Percentiles rank a stretch among this genome's conserved stretches.
Evolutionary conservation across 2,888 invertebrate genomes (phyloP).

Genomic region (Fissipunctia ypsillon): DNA sequence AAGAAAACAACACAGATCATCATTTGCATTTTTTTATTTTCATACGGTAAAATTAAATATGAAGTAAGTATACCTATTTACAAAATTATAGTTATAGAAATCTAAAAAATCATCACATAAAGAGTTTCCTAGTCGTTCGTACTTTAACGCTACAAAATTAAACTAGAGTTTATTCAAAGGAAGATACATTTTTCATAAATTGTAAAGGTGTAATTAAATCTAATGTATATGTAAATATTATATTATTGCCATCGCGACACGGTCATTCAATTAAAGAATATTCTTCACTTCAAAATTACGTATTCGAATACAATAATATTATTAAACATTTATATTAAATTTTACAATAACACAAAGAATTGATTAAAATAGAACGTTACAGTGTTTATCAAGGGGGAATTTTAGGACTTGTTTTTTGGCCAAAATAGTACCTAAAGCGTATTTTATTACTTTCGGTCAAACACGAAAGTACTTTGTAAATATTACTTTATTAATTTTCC

Average conservation of each 20-base stretch:
- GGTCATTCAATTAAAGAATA: constrained; percentile 30
- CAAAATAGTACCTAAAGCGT: background rate
- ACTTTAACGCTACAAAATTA: constrained; percentile 65
- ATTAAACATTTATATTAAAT: no score
- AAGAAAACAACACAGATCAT: constrained; percentile 26
- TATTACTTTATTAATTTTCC: background rate
- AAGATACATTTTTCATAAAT: constrained; percentile 27
- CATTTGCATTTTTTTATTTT: constrained; percentile 70
- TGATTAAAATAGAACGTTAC: background rate
- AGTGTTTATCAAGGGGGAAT: background rate
- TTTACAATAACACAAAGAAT: background rate
- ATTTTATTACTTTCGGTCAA: background rate
- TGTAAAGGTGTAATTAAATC: constrained; percentile 41
- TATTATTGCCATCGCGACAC: constrained; percentile 61
- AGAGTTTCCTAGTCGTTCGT: constrained; percentile 71
- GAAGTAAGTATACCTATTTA: constrained; percentile 74
- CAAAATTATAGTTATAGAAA: constrained; percentile 74
- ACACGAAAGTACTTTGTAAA: background rate
- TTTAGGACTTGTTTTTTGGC: constrained; percentile 2
- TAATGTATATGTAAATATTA: constrained; percentile 53
- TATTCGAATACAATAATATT: constrained; percentile 25
- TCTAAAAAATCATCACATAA: constrained; percentile 79
- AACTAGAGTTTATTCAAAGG: constrained; percentile 37
- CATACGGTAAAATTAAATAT: constrained; percentile 72
- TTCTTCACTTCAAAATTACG: constrained; percentile 29